Evolutionary conservation across 1,140 invertebrate species (phyloP).

Genomic region (Sycobia sp.): DNA sequence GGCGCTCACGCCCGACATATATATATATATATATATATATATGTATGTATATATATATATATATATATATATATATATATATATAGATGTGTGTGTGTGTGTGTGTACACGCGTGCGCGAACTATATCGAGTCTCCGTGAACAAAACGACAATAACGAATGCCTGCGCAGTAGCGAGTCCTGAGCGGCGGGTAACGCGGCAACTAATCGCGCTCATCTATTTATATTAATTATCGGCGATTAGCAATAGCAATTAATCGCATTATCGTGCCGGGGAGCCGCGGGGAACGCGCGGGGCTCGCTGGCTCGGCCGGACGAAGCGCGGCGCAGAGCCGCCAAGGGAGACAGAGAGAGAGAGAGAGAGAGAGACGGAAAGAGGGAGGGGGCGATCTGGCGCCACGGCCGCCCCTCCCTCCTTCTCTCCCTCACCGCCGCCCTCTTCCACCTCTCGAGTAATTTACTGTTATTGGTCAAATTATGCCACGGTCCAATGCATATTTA

Average conservation of each 20-base stretch:
- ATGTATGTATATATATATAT: no score
- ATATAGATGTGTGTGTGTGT: no score
- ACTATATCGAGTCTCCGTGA: no score
- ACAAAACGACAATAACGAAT: no score
- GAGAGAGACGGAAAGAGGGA: not conserved
- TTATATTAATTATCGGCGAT: constrained; percentile 65
- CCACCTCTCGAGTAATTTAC: constrained; percentile 59
- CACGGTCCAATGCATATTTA: constrained; percentile 62
- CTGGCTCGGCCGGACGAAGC: not conserved
- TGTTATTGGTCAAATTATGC: constrained; percentile 63
- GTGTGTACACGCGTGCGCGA: no score
- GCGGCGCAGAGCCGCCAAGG: not conserved
- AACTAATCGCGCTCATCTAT: constrained; percentile 60
- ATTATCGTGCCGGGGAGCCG: constrained; percentile 55
- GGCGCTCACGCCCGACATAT: no score
- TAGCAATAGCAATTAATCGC: constrained; percentile 63
- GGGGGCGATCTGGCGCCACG: not conserved
- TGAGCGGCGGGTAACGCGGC: constrained; percentile 36
- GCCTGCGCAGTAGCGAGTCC: not conserved
- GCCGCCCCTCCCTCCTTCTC: no score
- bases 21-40: no score
- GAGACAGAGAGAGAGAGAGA: not conserved
- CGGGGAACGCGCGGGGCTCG: constrained; percentile 23
- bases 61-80: no score
- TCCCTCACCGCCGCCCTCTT: constrained; percentile 38